Percentiles rank a stretch among this genome's conserved stretches.
phyloP scores from a whole-genome alignment of 2,113 vertebrate genomes.

The Pipa parva region DNA sequence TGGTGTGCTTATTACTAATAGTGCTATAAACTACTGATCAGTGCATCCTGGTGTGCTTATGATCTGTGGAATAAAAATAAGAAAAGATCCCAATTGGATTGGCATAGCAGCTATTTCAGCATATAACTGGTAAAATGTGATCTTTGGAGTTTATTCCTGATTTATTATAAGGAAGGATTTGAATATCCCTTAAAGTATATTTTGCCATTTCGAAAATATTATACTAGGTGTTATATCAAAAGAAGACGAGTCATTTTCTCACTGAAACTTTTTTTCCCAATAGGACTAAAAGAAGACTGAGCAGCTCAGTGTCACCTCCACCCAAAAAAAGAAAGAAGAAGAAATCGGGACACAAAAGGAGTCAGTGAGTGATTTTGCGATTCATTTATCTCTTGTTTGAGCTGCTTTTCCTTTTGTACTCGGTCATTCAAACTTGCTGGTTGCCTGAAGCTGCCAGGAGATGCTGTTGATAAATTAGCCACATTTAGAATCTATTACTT shows the following conservation, averaged over 20 bases:
- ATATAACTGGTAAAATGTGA: too few species aligned
- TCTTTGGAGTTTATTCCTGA: too few species aligned
- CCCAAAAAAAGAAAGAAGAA: slow-evolving; percentile 98
- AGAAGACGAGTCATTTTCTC: background rate
- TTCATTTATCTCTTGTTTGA: slow-evolving; percentile 7
- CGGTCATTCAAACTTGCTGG: slow-evolving; percentile 19
- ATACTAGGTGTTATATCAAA: too few species aligned
- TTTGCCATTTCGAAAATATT: too few species aligned
- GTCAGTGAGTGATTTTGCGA: slow-evolving; percentile 71
- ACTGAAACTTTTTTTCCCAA: slow-evolving; percentile 7
- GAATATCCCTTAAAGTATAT: too few species aligned
- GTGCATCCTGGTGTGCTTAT: too few species aligned
- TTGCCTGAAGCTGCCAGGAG: slow-evolving; percentile 11
- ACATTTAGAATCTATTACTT: slow-evolving; percentile 35
- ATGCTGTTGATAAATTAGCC: slow-evolving; percentile 31
- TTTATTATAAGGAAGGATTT: too few species aligned
- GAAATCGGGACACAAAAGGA: slow-evolving; percentile 84
- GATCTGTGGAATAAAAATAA: too few species aligned
- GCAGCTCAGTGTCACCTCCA: slow-evolving; percentile 87
- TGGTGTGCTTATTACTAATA: too few species aligned
- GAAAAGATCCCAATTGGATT: too few species aligned
- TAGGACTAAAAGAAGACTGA: slow-evolving; percentile 73
- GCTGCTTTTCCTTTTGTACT: slow-evolving; percentile 2
- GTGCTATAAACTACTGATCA: too few species aligned
- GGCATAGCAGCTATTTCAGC: too few species aligned